These are phyloP conservation scores for Odontomyia ornata DNA, from an alignment of 2,888 invertebrate species.

Conservation along the genomic window DNA sequence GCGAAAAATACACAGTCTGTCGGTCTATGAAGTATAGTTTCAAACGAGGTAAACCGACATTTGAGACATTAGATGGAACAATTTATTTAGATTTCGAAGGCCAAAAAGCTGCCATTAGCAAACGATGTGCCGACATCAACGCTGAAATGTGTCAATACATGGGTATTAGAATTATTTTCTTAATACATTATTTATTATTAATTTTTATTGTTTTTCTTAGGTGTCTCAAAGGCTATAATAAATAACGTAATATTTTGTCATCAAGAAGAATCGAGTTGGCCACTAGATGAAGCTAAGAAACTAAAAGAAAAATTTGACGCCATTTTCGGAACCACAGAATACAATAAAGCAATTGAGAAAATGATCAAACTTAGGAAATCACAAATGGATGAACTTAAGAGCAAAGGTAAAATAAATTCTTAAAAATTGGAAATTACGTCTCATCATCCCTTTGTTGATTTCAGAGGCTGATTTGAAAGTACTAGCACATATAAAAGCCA, in stretches of 20 bases:
- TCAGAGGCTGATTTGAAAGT: conserved; percentile 62
- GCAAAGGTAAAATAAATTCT: conserved; percentile 67
- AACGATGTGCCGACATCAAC: conserved; percentile 78
- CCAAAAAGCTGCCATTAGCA: conserved; percentile 69
- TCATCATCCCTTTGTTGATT: not conserved
- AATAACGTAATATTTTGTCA: conserved; percentile 98
- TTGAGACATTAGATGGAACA: conserved; percentile 75
- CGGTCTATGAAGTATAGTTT: conserved; percentile 75
- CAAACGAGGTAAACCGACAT: conserved; percentile 67
- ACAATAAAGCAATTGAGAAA: conserved; percentile 87
- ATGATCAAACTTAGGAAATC: conserved; percentile 75
- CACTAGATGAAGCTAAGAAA: conserved; percentile 90
- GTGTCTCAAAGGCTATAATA: conserved; percentile 93
- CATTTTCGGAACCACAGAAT: conserved; percentile 94
- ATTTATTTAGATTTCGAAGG: conserved; percentile 67
- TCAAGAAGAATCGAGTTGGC: conserved; percentile 98
- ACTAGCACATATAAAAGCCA: conserved; percentile 69
- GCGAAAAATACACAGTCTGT: conserved; percentile 71
- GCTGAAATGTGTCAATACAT: conserved; percentile 74
- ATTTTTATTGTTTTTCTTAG: conserved; percentile 45
- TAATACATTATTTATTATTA: not conserved
- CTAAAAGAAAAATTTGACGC: conserved; percentile 97
- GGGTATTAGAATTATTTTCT: conserved; percentile 53
- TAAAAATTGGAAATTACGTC: too few relatives aligned
- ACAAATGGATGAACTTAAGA: conserved; percentile 66